Evolutionary conservation across 2,797 vertebrate genomes (phyloP).

Genomic region (Astyanax mexicanus): DNA sequence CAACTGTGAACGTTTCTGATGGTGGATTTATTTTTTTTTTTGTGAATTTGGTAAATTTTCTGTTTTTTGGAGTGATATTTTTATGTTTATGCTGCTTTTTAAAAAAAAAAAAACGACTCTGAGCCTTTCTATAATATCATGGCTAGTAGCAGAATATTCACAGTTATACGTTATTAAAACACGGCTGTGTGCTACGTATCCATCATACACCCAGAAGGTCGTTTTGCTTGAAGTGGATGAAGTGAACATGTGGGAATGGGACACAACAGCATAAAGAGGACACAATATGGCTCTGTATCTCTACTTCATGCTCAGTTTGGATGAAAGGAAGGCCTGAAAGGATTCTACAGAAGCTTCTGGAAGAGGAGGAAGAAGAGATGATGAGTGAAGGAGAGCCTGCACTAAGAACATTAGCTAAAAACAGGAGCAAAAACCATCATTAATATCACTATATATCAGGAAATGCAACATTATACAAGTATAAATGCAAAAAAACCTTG

Average conservation of each 20-base stretch:
- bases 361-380: slow-evolving; percentile 70
- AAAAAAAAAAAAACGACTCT: slow-evolving; percentile 73
- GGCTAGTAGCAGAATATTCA: slow-evolving; percentile 70
- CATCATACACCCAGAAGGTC: slow-evolving; percentile 38
- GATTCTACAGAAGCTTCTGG: slow-evolving; percentile 65
- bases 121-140: slow-evolving; percentile 78
- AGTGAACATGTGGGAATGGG: slow-evolving; percentile 51
- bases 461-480: slow-evolving; percentile 36
- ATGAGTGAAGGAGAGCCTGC: slow-evolving; percentile 70
- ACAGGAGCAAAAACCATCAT: slow-evolving; percentile 49
- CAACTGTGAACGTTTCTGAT: slow-evolving; percentile 60
- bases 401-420: slow-evolving; percentile 76
- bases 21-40: slow-evolving; percentile 35
- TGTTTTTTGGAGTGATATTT: slow-evolving; percentile 52
- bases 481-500: slow-evolving; percentile 19
- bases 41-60: slow-evolving; percentile 35
- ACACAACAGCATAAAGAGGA: slow-evolving; percentile 66
- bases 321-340: slow-evolving; percentile 31
- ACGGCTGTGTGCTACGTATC: slow-evolving; percentile 61
- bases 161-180: slow-evolving; percentile 66
- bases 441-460: slow-evolving; percentile 42
- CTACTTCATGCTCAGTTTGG: slow-evolving; percentile 38
- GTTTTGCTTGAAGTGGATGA: slow-evolving; percentile 44
- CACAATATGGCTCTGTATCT: slow-evolving; percentile 66
- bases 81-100: slow-evolving; percentile 80